These are phyloP conservation scores for Phengaris arion DNA, from an alignment of 2,888 invertebrate species.

Conservation along the genomic window DNA sequence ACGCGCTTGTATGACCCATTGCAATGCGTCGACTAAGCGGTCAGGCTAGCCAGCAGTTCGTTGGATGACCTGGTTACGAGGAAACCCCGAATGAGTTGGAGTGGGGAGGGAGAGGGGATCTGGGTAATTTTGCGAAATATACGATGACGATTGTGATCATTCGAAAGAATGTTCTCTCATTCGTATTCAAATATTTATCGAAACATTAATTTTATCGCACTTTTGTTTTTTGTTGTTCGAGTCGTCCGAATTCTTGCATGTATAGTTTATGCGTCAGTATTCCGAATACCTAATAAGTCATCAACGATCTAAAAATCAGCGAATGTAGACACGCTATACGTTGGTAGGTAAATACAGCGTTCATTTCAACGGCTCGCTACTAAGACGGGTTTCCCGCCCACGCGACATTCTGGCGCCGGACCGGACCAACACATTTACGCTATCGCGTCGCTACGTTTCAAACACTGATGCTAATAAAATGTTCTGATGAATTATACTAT, in stretches of 20 bases:
- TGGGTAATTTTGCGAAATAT: constrained; percentile 5
- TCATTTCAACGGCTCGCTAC: constrained; percentile 55
- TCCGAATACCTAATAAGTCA: constrained; percentile 30
- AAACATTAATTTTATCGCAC: constrained; percentile 18
- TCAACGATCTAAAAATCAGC: constrained; percentile 29
- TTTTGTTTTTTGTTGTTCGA: constrained; percentile 11
- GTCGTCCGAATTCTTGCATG: constrained; percentile 24
- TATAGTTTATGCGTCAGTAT: constrained; percentile 25
- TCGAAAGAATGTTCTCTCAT: neutral
- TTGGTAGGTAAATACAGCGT: constrained; percentile 43
- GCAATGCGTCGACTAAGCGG: constrained; percentile 54
- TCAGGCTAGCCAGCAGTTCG: constrained; percentile 54
- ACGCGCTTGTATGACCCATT: constrained; percentile 49
- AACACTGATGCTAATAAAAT: constrained; percentile 42
- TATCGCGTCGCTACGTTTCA: constrained; percentile 58
- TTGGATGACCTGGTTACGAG: constrained; percentile 73
- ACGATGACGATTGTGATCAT: neutral
- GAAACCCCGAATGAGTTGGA: constrained; percentile 63
- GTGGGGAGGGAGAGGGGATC: constrained; percentile 32
- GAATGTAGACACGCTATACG: constrained; percentile 31
- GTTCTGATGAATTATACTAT: constrained; percentile 32
- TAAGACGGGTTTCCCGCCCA: constrained; percentile 77
- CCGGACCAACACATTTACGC: constrained; percentile 59
- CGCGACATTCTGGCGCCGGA: constrained; percentile 75
- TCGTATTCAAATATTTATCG: constrained; percentile 13